Base-by-base conservation (phyloP, 2,113 vertebrate species). In the Petrocephalus zakoni region DNA sequence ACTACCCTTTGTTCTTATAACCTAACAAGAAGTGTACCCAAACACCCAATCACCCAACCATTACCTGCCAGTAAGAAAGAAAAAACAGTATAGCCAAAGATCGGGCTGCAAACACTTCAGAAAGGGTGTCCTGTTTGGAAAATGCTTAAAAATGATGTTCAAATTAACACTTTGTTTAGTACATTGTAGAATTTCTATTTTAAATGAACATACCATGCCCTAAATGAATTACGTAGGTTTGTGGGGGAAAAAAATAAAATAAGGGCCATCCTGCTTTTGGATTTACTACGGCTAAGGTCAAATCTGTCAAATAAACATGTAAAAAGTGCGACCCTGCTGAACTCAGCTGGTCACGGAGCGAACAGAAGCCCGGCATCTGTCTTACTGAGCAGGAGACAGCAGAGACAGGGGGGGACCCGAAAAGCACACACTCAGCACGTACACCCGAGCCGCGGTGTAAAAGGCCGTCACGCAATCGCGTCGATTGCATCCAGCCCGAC, bases 231-330 rank as follows among this genome's bases (percentile, higher is more conserved):
- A 34, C 17, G 11, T 21, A 9, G 10, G 52, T 2, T 55, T 37
- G n/a, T 86, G 10, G n/a, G 25, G 17, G 56, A 86, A 55, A 86
- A 52, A 53, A 15, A 9, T 17, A 53, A 85, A 82, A 82, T n/a
- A 9, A 46, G 22, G 19, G 37, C 4, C 15, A 55, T 19, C 9
- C 51, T 55, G 49, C 52, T 55, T 86, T 56, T 19, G 25, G 90
- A 93, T 92, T 93, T 90, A 93, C 91, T 87, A 34, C 52, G 72
- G 46, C 87, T 85, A 61, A 61, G 92, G 89, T 92, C 87, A 90
- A 78, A 90, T 90, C 87, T 92, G 64, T 90, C 89, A 88, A 75
- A 91, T 81, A 90, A 87, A 92, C 89, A 91, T 89, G 82, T 15
- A 85, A 25, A 89, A 84, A 68, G 47, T 78, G 88, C 88, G 91